Evolutionary conservation across 2,797 vertebrate species (phyloP).

Genomic region (Cyclopterus lumpus): DNA sequence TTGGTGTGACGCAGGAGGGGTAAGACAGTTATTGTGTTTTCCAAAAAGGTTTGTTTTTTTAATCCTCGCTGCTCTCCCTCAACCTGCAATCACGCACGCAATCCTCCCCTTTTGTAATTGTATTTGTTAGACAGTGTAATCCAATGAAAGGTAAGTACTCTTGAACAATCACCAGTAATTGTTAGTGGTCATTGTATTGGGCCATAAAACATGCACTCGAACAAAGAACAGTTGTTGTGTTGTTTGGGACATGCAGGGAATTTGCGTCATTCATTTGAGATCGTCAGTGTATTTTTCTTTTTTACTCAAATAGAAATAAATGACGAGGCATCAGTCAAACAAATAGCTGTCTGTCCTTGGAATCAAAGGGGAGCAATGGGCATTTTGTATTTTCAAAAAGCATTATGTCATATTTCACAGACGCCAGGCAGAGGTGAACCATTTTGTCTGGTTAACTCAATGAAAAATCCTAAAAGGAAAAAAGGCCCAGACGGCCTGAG

Average conservation of each 20-base stretch:
- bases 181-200: constrained; percentile 63
- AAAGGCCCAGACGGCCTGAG: constrained; percentile 11
- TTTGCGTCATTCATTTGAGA: constrained; percentile 50
- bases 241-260: constrained; percentile 44
- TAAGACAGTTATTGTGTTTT: constrained; percentile 60
- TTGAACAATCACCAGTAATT: constrained; percentile 67
- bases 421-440: neutral
- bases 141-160: constrained; percentile 71
- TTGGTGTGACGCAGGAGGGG: neutral
- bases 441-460: constrained; percentile 4
- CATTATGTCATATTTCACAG: neutral
- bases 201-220: constrained; percentile 61
- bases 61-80: constrained; percentile 40
- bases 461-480: constrained; percentile 29
- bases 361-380: neutral
- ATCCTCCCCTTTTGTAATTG: constrained; percentile 58
- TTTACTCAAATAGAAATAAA: constrained; percentile 32
- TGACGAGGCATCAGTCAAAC: constrained; percentile 19
- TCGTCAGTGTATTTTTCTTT: constrained; percentile 12
- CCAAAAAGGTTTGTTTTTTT: constrained; percentile 77
- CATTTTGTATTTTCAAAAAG: neutral
- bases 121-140: constrained; percentile 68
- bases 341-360: constrained; percentile 10
- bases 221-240: constrained; percentile 25
- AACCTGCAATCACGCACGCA: constrained; percentile 44